phyloP scores from a whole-genome alignment of 1,140 invertebrate species.

The Xylocopa sonorina region DNA sequence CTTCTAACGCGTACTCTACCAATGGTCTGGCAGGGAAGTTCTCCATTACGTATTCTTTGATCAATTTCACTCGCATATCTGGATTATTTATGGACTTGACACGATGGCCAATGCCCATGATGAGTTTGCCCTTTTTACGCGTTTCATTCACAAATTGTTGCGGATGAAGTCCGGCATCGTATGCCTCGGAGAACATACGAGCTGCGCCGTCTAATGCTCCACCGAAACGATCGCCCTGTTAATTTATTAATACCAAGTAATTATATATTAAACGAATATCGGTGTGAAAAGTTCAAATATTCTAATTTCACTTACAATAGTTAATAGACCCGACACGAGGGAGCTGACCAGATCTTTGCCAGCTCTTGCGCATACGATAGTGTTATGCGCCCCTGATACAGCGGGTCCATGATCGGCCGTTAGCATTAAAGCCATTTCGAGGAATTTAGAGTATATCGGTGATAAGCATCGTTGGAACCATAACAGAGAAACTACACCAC shows the following conservation, averaged over 20 bases:
- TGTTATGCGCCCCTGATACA: conserved; percentile 99
- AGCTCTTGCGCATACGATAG: conserved; percentile 98
- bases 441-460: conserved; percentile 97
- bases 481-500: conserved; percentile 97
- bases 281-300: not conserved
- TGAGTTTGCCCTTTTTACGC: conserved; percentile 97
- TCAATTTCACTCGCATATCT: conserved; percentile 97
- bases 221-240: conserved; percentile 97
- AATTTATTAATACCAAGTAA: conserved; percentile 13
- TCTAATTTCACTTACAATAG: conserved; percentile 90
- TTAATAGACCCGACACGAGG: conserved; percentile 96
- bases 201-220: conserved; percentile 98
- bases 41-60: conserved; percentile 97
- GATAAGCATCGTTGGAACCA: conserved; percentile 99
- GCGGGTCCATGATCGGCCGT: conserved; percentile 99
- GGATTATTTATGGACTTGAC: conserved; percentile 99
- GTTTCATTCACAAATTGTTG: conserved; percentile 99
- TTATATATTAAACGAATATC: conserved; percentile 15
- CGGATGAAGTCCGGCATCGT: conserved; percentile 95
- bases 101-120: conserved; percentile 99
- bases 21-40: conserved; percentile 97
- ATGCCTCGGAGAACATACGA: conserved; percentile 97
- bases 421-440: conserved; percentile 99
- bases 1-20: conserved; percentile 97
- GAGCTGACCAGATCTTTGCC: conserved; percentile 99